Evolutionary conservation across 2,888 invertebrate genomes (phyloP).

Genomic region (Pyrochroa serraticornis): DNA sequence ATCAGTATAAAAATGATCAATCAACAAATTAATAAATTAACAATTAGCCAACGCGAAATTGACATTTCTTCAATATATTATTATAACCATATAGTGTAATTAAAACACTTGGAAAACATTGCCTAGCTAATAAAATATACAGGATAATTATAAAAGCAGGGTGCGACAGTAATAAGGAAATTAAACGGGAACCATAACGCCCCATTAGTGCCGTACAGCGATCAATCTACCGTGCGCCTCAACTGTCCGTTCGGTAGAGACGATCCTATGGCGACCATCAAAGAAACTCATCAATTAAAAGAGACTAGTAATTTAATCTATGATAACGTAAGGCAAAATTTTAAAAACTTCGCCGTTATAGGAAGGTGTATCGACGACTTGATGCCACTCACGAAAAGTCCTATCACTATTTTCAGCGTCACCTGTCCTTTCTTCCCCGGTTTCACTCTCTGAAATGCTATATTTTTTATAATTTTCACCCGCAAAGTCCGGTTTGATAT

Average conservation of each 20-base stretch:
- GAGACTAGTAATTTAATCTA: slow-evolving; percentile 68
- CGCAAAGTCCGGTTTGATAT: slow-evolving; percentile 44
- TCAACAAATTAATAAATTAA: slow-evolving; percentile 36
- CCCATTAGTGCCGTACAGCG: slow-evolving; percentile 14
- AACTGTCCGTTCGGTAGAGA: not conserved
- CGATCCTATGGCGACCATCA: not conserved
- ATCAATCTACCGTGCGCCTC: slow-evolving; percentile 26
- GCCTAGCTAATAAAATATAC: slow-evolving; percentile 39
- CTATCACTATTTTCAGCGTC: slow-evolving; percentile 36
- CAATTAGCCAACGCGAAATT: slow-evolving; percentile 21
- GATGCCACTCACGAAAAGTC: slow-evolving; percentile 90
- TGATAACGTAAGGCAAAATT: slow-evolving; percentile 96
- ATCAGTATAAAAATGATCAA: slow-evolving; percentile 37
- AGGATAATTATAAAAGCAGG: slow-evolving; percentile 38
- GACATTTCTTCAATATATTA: slow-evolving; percentile 29
- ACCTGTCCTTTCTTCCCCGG: slow-evolving; percentile 34
- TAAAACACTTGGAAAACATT: slow-evolving; percentile 18
- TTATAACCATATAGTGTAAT: slow-evolving; percentile 22
- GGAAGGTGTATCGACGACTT: slow-evolving; percentile 77
- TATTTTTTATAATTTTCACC: slow-evolving; percentile 56
- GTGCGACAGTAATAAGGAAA: slow-evolving; percentile 34
- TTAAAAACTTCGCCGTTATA: slow-evolving; percentile 80
- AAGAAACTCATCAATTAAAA: slow-evolving; percentile 10
- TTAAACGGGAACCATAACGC: slow-evolving; percentile 27
- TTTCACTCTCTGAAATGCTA: slow-evolving; percentile 52